phyloP scores from a whole-genome alignment of 2,888 invertebrate species.

The Tiphia femorata region DNA sequence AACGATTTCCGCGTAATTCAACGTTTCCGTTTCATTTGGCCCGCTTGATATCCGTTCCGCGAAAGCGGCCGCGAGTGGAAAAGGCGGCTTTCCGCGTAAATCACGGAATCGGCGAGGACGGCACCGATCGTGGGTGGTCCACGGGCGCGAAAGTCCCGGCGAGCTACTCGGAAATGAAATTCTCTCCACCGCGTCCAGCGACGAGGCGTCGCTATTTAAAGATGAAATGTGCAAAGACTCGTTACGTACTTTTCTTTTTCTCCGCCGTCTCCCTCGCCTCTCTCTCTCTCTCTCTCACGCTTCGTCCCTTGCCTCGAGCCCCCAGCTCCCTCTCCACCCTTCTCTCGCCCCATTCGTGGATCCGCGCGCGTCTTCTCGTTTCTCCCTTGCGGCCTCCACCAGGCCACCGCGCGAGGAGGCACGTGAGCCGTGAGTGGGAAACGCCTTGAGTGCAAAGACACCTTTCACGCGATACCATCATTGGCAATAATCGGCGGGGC shows the following conservation, averaged over 20 bases:
- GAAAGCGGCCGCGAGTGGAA: background rate
- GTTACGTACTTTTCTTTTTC: constrained; percentile 33
- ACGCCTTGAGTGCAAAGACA: constrained; percentile 57
- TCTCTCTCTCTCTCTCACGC: constrained; percentile 34
- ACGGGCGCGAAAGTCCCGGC: constrained; percentile 32
- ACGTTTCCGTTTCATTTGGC: background rate
- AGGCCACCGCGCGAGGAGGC: too few relatives aligned
- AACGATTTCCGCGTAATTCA: too few relatives aligned
- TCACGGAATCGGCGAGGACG: constrained; percentile 8
- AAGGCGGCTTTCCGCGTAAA: constrained; percentile 3
- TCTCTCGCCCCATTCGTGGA: background rate
- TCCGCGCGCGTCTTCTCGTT: constrained; percentile 21
- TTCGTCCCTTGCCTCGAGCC: too few relatives aligned
- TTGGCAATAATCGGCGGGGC: constrained; percentile 38
- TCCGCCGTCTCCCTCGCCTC: constrained; percentile 28
- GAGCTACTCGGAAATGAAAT: constrained; percentile 53
- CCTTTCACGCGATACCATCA: constrained; percentile 57
- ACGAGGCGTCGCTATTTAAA: constrained; percentile 48
- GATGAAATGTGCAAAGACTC: constrained; percentile 35
- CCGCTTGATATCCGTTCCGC: background rate
- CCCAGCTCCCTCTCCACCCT: constrained; percentile 22
- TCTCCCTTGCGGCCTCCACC: too few relatives aligned
- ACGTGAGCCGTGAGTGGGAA: constrained; percentile 51
- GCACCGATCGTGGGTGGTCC: constrained; percentile 46
- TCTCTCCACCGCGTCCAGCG: constrained; percentile 42